Evolutionary conservation across 1,140 invertebrate species (phyloP), one percentile per base, ranked within the genome.

Genomic region (Spodoptera litura): DNA sequence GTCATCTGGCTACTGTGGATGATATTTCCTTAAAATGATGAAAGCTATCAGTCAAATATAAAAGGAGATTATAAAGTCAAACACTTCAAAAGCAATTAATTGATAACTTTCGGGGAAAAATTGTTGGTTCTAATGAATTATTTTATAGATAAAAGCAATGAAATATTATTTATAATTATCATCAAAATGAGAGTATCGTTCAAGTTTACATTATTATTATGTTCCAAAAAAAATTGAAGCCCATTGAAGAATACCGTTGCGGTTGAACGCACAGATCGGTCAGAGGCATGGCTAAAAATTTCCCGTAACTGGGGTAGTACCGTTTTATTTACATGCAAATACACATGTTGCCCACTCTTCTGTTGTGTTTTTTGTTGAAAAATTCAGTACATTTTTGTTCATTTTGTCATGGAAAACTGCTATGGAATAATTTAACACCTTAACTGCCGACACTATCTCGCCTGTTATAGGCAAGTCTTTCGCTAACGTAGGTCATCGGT

Each of bases 21-120:
- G 49, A 53, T 53, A 70, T 66, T 70, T 70, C 51, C 66, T 31
- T 20, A 9, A 53, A 53, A 70, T 70, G 13, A 70, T 70, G 66
- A 53, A n/a, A 12, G 66, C 20, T 44, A 70, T 70, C 66, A 27
- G 49, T 70, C 66, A 52, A 31, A 53, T 53, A 20, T 53, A 6
- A 31, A 53, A 53, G 4, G 12, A 66, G 9, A 20, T 64, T 44
- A 49, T 49, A 10, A 64, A 4, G 64, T 52, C 11, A 44, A 44
- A 44, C 38, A 44, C 38, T 44, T 44, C 38, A 44, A 44, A 44
- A 44, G 38, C 38, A 44, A 44, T 44, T 0, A 44, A 4, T 44
- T 44, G 38, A 44, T 44, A 9, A 0, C 9, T 4, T 10, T 44
- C 8, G 0, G 6, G 38, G 38, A 44, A 44, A 8, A 44, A 44